Evolutionary conservation across 2,113 vertebrate genomes (phyloP).

Genomic region (Hydrochoerus hydrochaeris): DNA sequence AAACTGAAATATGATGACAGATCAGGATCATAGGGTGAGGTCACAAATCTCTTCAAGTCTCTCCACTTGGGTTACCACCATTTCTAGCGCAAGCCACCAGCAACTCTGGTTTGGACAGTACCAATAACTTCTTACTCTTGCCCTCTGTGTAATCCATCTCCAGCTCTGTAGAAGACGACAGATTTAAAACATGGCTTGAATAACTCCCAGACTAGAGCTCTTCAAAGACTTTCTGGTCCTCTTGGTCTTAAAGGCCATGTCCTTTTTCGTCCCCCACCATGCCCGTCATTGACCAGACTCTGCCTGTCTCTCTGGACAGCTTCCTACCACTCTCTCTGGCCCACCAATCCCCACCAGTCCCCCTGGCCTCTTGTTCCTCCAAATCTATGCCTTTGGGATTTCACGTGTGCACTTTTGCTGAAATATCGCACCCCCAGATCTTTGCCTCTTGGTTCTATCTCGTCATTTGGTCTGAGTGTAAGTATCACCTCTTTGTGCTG

Average conservation of each 20-base stretch:
- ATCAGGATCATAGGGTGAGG: neutral
- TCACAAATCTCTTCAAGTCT: neutral
- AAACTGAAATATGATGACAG: neutral
- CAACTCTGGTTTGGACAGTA: neutral
- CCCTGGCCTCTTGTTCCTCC: neutral
- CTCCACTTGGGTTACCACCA: neutral
- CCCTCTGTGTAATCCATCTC: neutral
- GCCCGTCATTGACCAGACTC: neutral
- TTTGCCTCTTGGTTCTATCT: neutral
- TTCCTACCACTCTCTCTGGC: neutral
- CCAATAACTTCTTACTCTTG: neutral
- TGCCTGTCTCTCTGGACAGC: neutral
- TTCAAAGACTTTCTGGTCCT: neutral
- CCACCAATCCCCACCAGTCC: neutral
- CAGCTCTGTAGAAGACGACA: neutral
- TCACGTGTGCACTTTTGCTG: neutral
- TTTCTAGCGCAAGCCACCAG: neutral
- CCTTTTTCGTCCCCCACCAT: accelerated
- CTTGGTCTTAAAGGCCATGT: neutral
- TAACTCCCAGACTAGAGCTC: neutral
- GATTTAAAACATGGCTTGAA: neutral
- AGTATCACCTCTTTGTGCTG: neutral
- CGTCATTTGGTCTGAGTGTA: neutral
- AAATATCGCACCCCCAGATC: neutral
- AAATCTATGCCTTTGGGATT: neutral